Conservation (phyloP, 1,140 invertebrate species). For the Drosophila ogumai region DNA sequence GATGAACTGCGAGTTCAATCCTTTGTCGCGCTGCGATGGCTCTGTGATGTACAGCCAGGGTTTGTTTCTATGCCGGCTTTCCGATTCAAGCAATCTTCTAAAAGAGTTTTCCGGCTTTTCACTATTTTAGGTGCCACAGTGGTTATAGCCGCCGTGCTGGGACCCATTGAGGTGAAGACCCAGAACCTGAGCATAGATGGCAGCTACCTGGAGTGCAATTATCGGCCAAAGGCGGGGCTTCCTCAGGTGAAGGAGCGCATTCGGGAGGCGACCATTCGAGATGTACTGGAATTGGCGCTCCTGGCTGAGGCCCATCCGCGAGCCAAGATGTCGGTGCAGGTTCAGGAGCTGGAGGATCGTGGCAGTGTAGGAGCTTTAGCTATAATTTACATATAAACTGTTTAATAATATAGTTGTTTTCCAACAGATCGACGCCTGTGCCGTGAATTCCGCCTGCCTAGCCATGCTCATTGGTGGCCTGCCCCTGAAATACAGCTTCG, state of each 20-base stretch:
- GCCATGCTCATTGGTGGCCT: slow-evolving; percentile 92
- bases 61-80: slow-evolving; percentile 80
- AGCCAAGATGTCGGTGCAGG: slow-evolving; percentile 90
- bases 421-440: slow-evolving; percentile 90
- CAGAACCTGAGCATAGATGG: slow-evolving; percentile 92
- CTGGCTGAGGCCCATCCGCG: slow-evolving; percentile 90
- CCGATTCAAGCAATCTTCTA: slow-evolving; percentile 22
- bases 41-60: slow-evolving; percentile 90
- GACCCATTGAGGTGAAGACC: slow-evolving; percentile 92
- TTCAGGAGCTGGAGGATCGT: slow-evolving; percentile 95
- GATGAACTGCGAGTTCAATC: slow-evolving; percentile 89
- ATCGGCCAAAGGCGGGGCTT: slow-evolving; percentile 90
- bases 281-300: slow-evolving; percentile 91
- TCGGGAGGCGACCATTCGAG: slow-evolving; percentile 90
- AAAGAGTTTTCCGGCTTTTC: slow-evolving; percentile 3
- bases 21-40: slow-evolving; percentile 90
- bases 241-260: slow-evolving; percentile 90
- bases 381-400: background rate
- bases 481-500: slow-evolving; percentile 91
- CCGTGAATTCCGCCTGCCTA: slow-evolving; percentile 92
- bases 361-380: slow-evolving; percentile 88
- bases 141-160: slow-evolving; percentile 91
- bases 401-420: slow-evolving; percentile 16
- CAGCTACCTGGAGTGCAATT: slow-evolving; percentile 91
- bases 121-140: slow-evolving; percentile 88